These are phyloP conservation scores for Urosaurus nigricauda DNA, from an alignment of 2,797 vertebrate genomes.

Conservation along the genomic window DNA sequence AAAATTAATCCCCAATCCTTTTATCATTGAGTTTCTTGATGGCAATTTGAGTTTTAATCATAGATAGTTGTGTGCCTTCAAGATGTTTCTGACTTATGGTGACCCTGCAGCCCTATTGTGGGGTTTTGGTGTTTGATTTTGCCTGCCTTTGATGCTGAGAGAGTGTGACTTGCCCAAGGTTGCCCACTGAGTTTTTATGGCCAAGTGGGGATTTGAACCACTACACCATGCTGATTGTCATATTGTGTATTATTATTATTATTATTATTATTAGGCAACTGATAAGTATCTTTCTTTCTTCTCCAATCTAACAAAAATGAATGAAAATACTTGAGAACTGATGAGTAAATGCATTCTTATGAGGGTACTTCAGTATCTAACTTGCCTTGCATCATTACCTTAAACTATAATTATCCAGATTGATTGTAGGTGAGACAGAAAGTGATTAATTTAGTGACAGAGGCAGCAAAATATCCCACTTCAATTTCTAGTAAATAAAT, in stretches of 20 bases:
- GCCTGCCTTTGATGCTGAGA: too few species aligned
- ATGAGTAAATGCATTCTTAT: background rate
- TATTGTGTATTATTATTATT: too few species aligned
- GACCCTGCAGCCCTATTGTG: too few species aligned
- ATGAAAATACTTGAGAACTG: conserved; percentile 9
- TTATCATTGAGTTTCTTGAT: background rate
- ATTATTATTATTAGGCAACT: background rate
- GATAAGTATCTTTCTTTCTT: background rate
- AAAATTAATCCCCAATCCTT: too few species aligned
- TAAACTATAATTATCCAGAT: conserved; percentile 40
- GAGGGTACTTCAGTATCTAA: conserved; percentile 45
- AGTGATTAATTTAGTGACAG: conserved; percentile 7
- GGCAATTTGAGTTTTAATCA: background rate
- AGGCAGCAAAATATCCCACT: background rate
- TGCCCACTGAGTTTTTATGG: too few species aligned
- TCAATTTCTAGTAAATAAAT: conserved; percentile 39
- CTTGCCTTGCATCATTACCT: conserved; percentile 29
- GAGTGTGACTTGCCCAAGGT: too few species aligned
- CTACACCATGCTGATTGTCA: too few species aligned
- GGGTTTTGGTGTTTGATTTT: too few species aligned
- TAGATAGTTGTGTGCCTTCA: background rate
- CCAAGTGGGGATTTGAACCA: too few species aligned
- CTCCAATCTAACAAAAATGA: conserved; percentile 19
- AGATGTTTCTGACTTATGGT: too few species aligned
- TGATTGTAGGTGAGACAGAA: conserved; percentile 35